Evolutionary conservation across 2,797 vertebrate species (phyloP).

Genomic region (Erithacus rubecula): DNA sequence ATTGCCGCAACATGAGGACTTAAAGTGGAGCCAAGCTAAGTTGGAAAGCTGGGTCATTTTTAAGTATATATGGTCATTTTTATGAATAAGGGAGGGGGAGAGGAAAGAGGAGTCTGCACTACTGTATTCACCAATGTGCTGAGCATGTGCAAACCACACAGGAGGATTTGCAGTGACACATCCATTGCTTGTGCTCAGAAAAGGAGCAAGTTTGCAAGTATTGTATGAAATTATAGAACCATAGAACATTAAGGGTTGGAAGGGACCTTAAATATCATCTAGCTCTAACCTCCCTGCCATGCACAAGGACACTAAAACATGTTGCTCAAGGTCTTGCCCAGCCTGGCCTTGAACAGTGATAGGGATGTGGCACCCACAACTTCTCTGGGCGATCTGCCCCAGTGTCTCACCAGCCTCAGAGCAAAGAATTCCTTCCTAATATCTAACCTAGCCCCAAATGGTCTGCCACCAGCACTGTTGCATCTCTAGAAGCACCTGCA

Average conservation of each 20-base stretch:
- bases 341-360: background rate
- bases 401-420: background rate
- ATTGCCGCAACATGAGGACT: background rate
- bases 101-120: background rate
- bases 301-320: background rate
- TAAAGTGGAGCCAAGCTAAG: background rate
- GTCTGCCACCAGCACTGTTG: accelerated
- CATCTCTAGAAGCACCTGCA: background rate
- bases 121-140: accelerated
- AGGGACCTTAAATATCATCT: background rate
- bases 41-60: background rate
- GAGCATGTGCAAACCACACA: background rate
- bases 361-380: background rate
- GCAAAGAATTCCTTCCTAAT: background rate
- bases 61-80: background rate
- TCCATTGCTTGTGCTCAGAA: background rate
- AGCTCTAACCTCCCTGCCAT: background rate
- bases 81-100: background rate
- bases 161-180: accelerated
- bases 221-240: background rate
- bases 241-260: background rate
- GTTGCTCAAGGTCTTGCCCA: background rate
- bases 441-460: background rate
- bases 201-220: background rate
- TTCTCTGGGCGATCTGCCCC: background rate